These are phyloP conservation scores for Hippocampus abdominalis DNA, from an alignment of 2,113 vertebrate species.

Conservation along the genomic window DNA sequence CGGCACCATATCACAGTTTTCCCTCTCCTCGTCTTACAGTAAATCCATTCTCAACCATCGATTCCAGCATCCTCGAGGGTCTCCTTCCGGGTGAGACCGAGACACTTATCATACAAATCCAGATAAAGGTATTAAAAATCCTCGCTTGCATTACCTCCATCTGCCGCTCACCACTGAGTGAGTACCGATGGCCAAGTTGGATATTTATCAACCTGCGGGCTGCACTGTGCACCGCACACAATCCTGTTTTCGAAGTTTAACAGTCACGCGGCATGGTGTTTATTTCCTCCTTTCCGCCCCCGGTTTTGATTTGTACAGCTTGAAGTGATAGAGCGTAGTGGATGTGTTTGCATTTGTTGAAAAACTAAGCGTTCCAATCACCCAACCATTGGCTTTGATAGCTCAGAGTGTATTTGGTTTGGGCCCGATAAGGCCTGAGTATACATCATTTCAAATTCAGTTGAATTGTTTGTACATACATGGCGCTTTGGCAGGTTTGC, in stretches of 20 bases:
- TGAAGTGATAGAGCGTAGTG: conserved; percentile 55
- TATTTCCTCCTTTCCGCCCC: conserved; percentile 30
- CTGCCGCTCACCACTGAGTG: conserved; percentile 29
- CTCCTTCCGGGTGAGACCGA: conserved; percentile 36
- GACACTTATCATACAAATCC: conserved; percentile 71
- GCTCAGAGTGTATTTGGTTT: conserved; percentile 66
- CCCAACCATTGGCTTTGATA: conserved; percentile 62
- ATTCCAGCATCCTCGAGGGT: conserved; percentile 63
- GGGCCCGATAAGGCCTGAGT: conserved; percentile 60
- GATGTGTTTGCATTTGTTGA: conserved; percentile 60
- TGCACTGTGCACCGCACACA: conserved; percentile 25
- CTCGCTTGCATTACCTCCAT: conserved; percentile 57
- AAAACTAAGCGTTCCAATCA: conserved; percentile 57
- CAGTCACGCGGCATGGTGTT: conserved; percentile 42
- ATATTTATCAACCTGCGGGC: conserved; percentile 32
- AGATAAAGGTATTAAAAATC: conserved; percentile 67
- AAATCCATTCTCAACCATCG: conserved; percentile 69
- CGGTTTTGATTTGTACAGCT: conserved; percentile 67
- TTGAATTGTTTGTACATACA: conserved; percentile 63
- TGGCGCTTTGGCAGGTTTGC: conserved; percentile 57
- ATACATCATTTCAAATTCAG: conserved; percentile 61
- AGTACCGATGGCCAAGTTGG: conserved; percentile 13
- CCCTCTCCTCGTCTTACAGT: conserved; percentile 43
- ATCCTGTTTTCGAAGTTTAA: conserved; percentile 45
- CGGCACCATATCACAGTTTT: conserved; percentile 61